Percentiles rank a stretch among this genome's conserved stretches.
These are phyloP conservation scores for Trididemnum nubilum DNA, from an alignment of 23 tunicate species.

Conservation along the genomic window DNA sequence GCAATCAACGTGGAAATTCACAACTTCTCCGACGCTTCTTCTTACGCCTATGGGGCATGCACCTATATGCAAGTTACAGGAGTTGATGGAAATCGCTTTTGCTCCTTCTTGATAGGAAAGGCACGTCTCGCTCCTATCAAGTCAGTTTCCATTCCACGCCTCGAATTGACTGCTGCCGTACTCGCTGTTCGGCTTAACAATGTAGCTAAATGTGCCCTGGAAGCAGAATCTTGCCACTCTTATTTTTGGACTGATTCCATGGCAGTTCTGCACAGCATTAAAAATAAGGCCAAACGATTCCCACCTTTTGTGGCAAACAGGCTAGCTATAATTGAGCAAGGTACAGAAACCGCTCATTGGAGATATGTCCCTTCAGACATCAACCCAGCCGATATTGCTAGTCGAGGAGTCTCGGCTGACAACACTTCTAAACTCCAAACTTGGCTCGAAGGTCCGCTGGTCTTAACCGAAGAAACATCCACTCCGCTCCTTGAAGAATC, in stretches of 20 bases:
- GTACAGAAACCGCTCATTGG: not conserved
- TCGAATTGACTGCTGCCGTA: slow-evolving; percentile 18
- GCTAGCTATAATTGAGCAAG: slow-evolving; percentile 8
- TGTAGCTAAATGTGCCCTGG: not conserved
- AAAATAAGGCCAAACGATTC: not conserved
- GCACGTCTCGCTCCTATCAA: slow-evolving; percentile 11
- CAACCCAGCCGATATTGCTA: slow-evolving; percentile 14
- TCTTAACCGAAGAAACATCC: not conserved
- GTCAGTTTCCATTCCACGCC: not conserved
- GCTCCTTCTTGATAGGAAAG: not conserved
- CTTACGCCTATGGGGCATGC: slow-evolving; percentile 2
- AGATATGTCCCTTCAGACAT: not conserved
- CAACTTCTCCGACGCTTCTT: slow-evolving; percentile 10
- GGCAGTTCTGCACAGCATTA: not conserved
- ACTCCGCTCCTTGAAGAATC: not conserved
- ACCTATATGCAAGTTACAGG: not conserved
- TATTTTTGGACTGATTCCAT: slow-evolving; percentile 7
- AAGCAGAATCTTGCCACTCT: not conserved
- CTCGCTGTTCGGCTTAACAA: not conserved
- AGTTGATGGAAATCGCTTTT: not conserved
- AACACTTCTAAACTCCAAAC: not conserved
- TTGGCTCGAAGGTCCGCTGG: not conserved
- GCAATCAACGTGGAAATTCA: not conserved
- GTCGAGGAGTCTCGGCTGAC: not conserved
- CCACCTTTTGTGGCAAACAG: slow-evolving; percentile 14